Evolutionary conservation across 2,797 vertebrate species (phyloP).

Genomic region (Betta splendens): DNA sequence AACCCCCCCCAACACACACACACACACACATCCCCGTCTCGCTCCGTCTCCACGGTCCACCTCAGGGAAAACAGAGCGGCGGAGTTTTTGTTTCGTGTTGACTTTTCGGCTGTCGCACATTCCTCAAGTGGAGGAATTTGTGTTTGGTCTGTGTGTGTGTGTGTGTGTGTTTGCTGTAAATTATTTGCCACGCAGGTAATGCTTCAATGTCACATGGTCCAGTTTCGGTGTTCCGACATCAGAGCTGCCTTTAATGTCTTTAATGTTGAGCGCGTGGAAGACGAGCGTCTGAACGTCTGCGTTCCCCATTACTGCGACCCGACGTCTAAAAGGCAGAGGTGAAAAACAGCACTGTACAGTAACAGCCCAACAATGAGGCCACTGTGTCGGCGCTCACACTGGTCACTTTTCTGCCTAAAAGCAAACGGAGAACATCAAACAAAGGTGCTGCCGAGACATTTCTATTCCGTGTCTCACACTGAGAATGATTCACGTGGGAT

Average conservation of each 20-base stretch:
- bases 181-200: constrained; percentile 47
- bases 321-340: neutral
- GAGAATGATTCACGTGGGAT: neutral
- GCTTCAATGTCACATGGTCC: constrained; percentile 32
- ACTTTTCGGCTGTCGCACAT: constrained; percentile 31
- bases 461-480: constrained; percentile 8
- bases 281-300: constrained; percentile 6
- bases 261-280: no score
- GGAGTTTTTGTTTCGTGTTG: constrained; percentile 18
- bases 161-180: constrained; percentile 35
- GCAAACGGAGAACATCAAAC: constrained; percentile 58
- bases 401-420: constrained; percentile 39
- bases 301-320: constrained; percentile 12
- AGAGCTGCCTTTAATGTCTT: no score
- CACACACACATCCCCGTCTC: no score
- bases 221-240: constrained; percentile 34
- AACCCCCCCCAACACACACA: constrained; percentile 45
- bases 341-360: neutral
- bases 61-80: constrained; percentile 23
- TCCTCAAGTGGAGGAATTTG: constrained; percentile 47
- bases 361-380: neutral
- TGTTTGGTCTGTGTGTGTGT: constrained; percentile 18
- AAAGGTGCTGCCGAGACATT: constrained; percentile 35
- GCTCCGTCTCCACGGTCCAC: constrained; percentile 3
- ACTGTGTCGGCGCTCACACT: constrained; percentile 19